Evolutionary conservation across 2,797 vertebrate genomes (phyloP), one percentile per base, ranked within the genome.

Genomic region (Alauda arvensis): DNA sequence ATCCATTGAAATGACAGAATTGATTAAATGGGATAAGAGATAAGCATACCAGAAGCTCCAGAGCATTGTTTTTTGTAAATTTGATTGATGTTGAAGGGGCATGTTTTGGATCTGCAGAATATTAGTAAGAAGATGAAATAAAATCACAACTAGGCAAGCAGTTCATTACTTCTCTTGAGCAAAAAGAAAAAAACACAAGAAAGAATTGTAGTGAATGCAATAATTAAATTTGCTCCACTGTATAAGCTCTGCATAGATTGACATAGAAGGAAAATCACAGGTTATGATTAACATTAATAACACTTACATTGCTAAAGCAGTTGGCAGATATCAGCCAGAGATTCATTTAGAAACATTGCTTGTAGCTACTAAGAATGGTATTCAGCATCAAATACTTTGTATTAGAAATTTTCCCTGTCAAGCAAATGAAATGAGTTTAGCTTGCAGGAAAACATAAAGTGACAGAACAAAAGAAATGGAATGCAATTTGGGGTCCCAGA

Each of bases 271-370:
- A 78, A 77, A 92, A 93, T 87, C 70, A 40, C 66, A 86, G 67
- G 61, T 94, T 94, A 78, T 92, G 82, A 88, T 93, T 94, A 91
- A 81, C 78, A 74, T 93, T 84, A 93, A 84, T 88, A 88, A 83
- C 62, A 80, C 76, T 84, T 71, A 68, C 12, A 77, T 61, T 46
- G 33, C 65, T 82, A 52, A 77, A 85, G 45, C 55, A 51, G 57
- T 83, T 82, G 86, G 77, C 83, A 92, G 84, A 48, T 92, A 88
- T 5, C 74, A 82, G 68, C 72, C 68, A 89, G 80, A 78, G 83
- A 89, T 88, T 88, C 19, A 89, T 87, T 95, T 83, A 81, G 77
- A 90, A 89, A 86, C 49, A 77, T 51, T 63, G 74, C 70, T 94
- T 87, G 63, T 83, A 92, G 88, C 90, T 85, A 63, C 88, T 77